phyloP scores from a whole-genome alignment of 2,888 invertebrate species.

The Cataglyphis rosenhaueri region DNA sequence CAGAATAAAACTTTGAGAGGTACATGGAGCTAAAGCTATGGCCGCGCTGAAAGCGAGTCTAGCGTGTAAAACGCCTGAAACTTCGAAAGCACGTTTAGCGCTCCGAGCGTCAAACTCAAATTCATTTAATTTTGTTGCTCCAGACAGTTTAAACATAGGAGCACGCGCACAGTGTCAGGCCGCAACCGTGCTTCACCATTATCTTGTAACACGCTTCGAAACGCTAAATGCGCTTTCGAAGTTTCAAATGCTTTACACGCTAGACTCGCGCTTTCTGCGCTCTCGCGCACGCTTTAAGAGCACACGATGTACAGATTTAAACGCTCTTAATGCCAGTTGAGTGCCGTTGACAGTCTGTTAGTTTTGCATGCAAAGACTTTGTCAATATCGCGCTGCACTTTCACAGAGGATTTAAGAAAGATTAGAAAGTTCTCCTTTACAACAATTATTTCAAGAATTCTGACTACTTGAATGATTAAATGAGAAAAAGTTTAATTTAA shows the following conservation, averaged over 20 bases:
- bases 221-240: constrained; percentile 54
- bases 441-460: not conserved
- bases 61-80: constrained; percentile 49
- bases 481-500: not conserved
- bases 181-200: constrained; percentile 51
- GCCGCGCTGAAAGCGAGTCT: constrained; percentile 28
- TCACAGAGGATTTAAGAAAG: constrained; percentile 4
- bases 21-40: constrained; percentile 24
- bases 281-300: constrained; percentile 23
- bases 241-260: constrained; percentile 50
- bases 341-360: constrained; percentile 37
- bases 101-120: constrained; percentile 48
- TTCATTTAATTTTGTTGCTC: constrained; percentile 55
- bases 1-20: constrained; percentile 44
- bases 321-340: constrained; percentile 30
- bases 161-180: constrained; percentile 48
- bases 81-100: constrained; percentile 45
- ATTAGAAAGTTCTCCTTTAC: not conserved
- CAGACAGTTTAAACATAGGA: constrained; percentile 50
- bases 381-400: not conserved
- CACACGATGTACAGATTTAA: constrained; percentile 27
- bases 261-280: constrained; percentile 26
- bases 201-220: constrained; percentile 51
- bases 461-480: not conserved
- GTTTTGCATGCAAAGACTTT: constrained; percentile 18